Evolutionary conservation across 2,797 vertebrate species (phyloP).

Genomic region (Spinus pinus): DNA sequence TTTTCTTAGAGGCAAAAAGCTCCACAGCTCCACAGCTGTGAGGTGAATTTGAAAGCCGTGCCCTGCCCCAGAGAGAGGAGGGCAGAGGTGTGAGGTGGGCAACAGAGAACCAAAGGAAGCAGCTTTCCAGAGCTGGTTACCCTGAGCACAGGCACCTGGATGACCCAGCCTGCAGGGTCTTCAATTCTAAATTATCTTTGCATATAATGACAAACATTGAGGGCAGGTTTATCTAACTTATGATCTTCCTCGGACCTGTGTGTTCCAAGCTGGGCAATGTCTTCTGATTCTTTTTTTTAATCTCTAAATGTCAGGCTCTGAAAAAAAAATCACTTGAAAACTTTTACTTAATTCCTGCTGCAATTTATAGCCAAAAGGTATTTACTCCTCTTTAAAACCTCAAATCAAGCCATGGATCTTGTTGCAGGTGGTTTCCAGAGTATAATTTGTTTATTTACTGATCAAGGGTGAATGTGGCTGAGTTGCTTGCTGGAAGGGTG

Average conservation of each 20-base stretch:
- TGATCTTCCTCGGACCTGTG: accelerated
- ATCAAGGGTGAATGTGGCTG: not conserved
- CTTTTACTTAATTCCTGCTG: not conserved
- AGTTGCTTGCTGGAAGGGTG: not conserved
- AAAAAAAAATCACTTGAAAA: not conserved
- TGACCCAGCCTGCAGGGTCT: not conserved
- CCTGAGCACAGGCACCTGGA: not conserved
- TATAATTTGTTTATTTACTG: not conserved
- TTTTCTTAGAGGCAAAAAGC: conserved; percentile 39
- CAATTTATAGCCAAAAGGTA: not conserved
- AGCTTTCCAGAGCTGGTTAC: not conserved
- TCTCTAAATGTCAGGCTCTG: not conserved
- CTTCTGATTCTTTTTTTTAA: not conserved
- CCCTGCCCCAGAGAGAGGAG: not conserved
- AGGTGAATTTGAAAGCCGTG: not conserved
- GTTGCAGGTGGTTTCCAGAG: not conserved
- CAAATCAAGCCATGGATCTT: not conserved
- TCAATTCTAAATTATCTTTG: not conserved
- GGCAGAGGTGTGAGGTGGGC: not conserved
- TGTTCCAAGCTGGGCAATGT: not conserved
- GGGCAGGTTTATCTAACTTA: not conserved
- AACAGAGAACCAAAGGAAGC: not conserved
- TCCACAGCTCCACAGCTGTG: not conserved
- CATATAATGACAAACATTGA: accelerated
- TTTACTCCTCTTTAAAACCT: not conserved